These are phyloP conservation scores for Sweltsa coloradensis DNA, from an alignment of 1,140 invertebrate species.

Conservation along the genomic window DNA sequence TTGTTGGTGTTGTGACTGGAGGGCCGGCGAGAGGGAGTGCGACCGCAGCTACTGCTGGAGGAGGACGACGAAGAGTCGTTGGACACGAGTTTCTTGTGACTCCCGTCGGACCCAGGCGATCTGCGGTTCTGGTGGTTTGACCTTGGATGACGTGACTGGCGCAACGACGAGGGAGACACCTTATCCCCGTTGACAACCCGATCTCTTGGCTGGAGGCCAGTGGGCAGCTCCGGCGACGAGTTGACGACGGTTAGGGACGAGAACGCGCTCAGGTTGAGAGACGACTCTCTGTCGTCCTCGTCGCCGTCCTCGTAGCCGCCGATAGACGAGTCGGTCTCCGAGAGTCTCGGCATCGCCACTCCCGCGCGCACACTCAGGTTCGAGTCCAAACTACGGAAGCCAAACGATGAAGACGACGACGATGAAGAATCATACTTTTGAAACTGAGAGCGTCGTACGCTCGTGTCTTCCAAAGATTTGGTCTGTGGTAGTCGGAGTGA, in stretches of 20 bases:
- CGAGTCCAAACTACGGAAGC: constrained; percentile 42
- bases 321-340: constrained; percentile 42
- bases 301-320: constrained; percentile 42
- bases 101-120: constrained; percentile 32
- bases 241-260: constrained; percentile 17
- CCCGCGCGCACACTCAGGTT: constrained; percentile 26
- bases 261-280: constrained; percentile 15
- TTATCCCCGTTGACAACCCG: constrained; percentile 22
- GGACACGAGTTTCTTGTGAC: constrained; percentile 30
- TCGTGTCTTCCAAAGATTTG: constrained; percentile 39
- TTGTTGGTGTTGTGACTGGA: constrained; percentile 22
- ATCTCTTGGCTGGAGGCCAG: constrained; percentile 6
- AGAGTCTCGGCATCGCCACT: constrained; percentile 39
- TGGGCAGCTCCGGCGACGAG: constrained; percentile 15
- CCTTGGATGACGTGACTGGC: constrained; percentile 1
- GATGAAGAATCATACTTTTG: constrained; percentile 41
- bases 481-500: constrained; percentile 33
- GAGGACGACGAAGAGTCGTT: constrained; percentile 30
- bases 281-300: constrained; percentile 32
- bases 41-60: constrained; percentile 25
- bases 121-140: constrained; percentile 22
- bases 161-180: constrained; percentile 29
- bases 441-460: constrained; percentile 34
- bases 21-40: constrained; percentile 21
- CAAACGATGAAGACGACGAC: constrained; percentile 40